Base-by-base conservation (phyloP, 2,888 invertebrate species). In the Macrosiphum euphorbiae region DNA sequence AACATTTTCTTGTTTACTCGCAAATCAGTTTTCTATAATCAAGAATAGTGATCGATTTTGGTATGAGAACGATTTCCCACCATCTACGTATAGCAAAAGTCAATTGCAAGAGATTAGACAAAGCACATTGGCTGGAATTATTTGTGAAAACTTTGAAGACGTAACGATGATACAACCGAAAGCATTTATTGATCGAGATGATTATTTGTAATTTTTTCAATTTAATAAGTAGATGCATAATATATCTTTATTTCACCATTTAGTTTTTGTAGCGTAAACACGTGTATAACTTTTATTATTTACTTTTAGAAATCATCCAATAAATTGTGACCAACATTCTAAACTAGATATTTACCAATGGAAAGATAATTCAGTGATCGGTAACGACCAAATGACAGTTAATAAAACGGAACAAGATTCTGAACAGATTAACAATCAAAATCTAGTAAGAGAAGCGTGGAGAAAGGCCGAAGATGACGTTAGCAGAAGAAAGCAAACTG, bases 41-140 rank as follows among this genome's bases (percentile, higher is more conserved):
- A 97, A 98, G 95, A 97, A 97, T 95, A 98, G 98, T 92, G 99
- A 99, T 96, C 96, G 99, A 94, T 99, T 98, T 96, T 99, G 99
- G 98, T 99, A 98, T 95, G 99, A 99, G 96, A 99, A 99, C 95
- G 98, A 99, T 95, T 96, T 98, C 88, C 98, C 98, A 0, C 98
- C 98, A 0, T 98, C 98, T 35, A 97, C 98, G 0, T 97, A 98
- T 94, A 97, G 96, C 0, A 96, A 95, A 95, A 96, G 96, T 96
- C 95, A 95, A 52, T 86, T 94, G 28, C 90, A 90, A 90, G 90
- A 94, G 26, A 94, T 94, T n/a, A 94, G 94, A 90, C 94, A 94
- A 94, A 94, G 58, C n/a, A 94, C 85, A 26, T 58, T 92, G n/a
- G 91, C 91, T 3, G 91, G 91, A 44, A 89, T 94, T 28, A 78